These are phyloP conservation scores for Zapus hudsonius DNA, from an alignment of 2,113 vertebrate genomes.

Conservation along the genomic window DNA sequence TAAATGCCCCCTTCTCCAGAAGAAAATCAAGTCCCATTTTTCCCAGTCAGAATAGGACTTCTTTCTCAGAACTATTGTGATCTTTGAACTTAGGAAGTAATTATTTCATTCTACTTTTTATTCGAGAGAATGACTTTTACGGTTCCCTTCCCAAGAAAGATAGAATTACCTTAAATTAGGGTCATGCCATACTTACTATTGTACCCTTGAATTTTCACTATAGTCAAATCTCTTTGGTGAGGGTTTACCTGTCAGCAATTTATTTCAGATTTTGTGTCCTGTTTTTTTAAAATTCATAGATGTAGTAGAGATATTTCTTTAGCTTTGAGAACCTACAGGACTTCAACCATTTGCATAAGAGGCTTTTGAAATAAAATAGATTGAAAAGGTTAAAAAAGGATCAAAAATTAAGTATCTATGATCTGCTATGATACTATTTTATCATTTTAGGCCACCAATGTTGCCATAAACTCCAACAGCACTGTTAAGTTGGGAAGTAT, in stretches of 20 bases:
- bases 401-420: background rate
- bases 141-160: background rate
- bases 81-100: background rate
- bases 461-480: background rate
- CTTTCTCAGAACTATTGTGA: background rate
- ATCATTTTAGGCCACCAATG: background rate
- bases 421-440: background rate
- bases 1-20: slow-evolving; percentile 12
- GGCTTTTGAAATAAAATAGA: background rate
- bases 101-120: background rate
- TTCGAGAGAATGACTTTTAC: background rate
- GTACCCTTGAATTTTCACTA: background rate
- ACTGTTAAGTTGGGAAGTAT: slow-evolving; percentile 2
- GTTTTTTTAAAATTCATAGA: slow-evolving; percentile 6
- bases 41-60: background rate
- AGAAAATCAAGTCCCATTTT: background rate
- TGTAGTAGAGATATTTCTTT: background rate
- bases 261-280: background rate
- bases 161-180: background rate
- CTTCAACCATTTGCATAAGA: background rate
- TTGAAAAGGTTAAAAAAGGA: background rate
- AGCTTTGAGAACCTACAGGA: background rate
- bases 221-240: background rate
- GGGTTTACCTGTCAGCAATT: background rate
- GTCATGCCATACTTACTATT: background rate